Base-by-base conservation (phyloP, 1,140 invertebrate genomes). In the Drosophila mojavensis region DNA sequence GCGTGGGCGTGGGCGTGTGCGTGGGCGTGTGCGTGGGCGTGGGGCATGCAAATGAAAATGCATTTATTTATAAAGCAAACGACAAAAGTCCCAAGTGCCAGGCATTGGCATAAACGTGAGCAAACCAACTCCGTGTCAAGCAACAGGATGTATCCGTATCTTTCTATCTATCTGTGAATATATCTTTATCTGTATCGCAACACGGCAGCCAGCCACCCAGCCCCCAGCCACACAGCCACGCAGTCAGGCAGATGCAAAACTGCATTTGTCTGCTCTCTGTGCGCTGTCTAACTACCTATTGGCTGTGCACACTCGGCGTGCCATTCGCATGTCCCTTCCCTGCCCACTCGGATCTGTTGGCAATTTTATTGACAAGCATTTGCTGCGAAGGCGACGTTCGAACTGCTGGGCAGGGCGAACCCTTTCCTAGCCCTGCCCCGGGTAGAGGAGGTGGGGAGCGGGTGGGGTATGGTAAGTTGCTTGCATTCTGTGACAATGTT, bases 401-500 rank as follows among this genome's bases (percentile, higher is more conserved):
- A 43, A 28, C 28, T 51, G 60, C 6, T 48, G 63, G 50, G 63
- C 55, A 36, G 58, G 54, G 45, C 24, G 28, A 70, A 75, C 78
- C 84, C 84, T 76, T 71, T 62, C 15, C 20, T 24, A 24, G 20
- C 20, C 20, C 20, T 0, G n/a, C 15, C 6, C n/a, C 1, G n/a
- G 1, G 43, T 41, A 1, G 39, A 11, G 39, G 1, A 13, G 39
- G 39, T 3, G 7, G 39, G 1, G 7, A 10, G 41, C 2, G 43
- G 6, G 6, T 1, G 9, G 43, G 17, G 43, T 15, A n/a, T 47
- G 43, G 43, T 54, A 58, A 71, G 82, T 78, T 69, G 71, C 70
- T 81, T 89, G 81, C 84, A 90, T 90, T 88, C 90, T 89, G 84
- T 90, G 84, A 89, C 84, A 89, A 90, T 89, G 84, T 89, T 89